Evolutionary conservation across 2,888 invertebrate species (phyloP), one percentile per base, ranked within the genome.

Genomic region (Geophilus truncorum): DNA sequence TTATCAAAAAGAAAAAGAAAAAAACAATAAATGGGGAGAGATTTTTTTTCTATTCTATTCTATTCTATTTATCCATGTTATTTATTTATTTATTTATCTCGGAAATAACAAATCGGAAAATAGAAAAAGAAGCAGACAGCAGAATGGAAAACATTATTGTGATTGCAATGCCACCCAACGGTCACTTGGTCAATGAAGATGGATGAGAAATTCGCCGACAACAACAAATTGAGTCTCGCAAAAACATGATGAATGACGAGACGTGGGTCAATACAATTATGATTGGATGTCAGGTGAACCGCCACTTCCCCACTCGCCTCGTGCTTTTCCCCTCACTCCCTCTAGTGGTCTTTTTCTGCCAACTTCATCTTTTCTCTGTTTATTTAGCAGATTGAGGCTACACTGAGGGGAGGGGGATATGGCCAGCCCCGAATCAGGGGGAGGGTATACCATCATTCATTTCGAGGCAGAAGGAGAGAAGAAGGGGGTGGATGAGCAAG

Each of bases 141-240:
- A 32, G 45, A 28, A 70, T 28, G 70, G 70, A 70, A 15, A 70
- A 70, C 70, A 70, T 70, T 70, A 70, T 28, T 70, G 25, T 28
- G 70, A 70, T 70, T 70, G 70, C 70, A 70, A 28, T 70, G 70
- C 70, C 70, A 70, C 70, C 25, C 70, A 70, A 70, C 70, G 70
- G 70, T 70, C 70, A 70, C 70, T 70, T 70, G 70, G 70, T 70
- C 70, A 70, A 70, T 70, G 70, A 70, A 70, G 70, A 70, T 70
- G 70, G 70, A 70, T 70, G 70, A 70, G 70, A 28, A 70, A 28
- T 28, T 28, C 70, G 25, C 28, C 70, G 70, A 70, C 70, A 70
- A 70, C 70, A 25, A 70, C 70, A 70, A 70, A 70, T 70, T 70
- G 70, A 70, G 70, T 70, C 70, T 70, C 25, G 70, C 70, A 70